Base-by-base conservation (phyloP, 2,113 vertebrate species). In the Lasiurus borealis region DNA sequence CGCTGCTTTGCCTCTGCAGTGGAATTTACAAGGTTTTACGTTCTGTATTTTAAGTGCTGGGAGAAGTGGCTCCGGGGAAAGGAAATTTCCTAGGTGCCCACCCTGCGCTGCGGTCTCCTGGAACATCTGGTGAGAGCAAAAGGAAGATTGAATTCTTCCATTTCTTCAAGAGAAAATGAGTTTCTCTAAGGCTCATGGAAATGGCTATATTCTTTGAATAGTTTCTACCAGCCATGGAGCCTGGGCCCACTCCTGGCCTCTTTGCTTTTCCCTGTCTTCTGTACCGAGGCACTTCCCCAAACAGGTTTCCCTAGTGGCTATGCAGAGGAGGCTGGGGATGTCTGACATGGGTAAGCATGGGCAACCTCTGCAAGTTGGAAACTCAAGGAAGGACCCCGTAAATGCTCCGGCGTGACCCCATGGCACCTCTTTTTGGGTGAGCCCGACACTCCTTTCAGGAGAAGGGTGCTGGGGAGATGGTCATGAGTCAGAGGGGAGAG, bases 21-120 rank as follows among this genome's bases (percentile, higher is more conserved):
- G 95, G 91, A 94, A 97, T 71, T 97, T 95, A 95, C 80, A 73
- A 11, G 94, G 95, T 83, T 90, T 81, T 93, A 48, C 8, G 0
- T 88, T 93, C 94, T 50, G 77, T 84, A 1, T 71, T 84, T 66
- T 91, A 95, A 91, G 5, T 50, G 69, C 71, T 16, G 57, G 86
- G 0, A 0, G 29, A 76, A 94, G 71, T 0, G 0, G 92, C 48
- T 84, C 59, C 95, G 78, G 2, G 7, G 91, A 88, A 83, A 71
- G 76, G 66, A 48, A 12, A 89, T 97, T 89, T 95, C 92, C 82
- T 23, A 73, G 90, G 69, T 77, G 89, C 66, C 88, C 75, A 73
- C 90, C 14, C 66, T 18, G 36, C 29, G 11, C 40, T 4, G 52
- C 83, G 75, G 62, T 54, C 88, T 96, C 78, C 44, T 44, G 40